Base-by-base conservation (phyloP, 2,888 invertebrate genomes). In the Dasypogon diadema region DNA sequence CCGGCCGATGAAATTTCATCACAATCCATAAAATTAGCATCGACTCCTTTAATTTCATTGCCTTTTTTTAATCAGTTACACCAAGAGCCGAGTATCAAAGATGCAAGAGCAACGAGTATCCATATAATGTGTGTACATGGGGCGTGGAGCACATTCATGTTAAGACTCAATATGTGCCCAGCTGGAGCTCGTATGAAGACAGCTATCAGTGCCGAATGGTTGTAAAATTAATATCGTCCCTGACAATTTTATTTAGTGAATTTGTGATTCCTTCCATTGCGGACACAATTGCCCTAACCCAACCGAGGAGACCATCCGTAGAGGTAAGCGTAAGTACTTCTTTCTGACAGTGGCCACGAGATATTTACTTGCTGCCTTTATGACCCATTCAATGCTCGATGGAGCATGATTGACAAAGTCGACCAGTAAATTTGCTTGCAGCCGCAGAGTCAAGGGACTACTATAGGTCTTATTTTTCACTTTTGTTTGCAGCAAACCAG, bases 401-500 rank as follows among this genome's bases (percentile, higher is more conserved):
- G 65, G 65, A 65, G 46, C 65, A 24, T 65, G 65, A 65, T 65
- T 65, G 65, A 65, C 65, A 65, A 65, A 65, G 24, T 65, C 65
- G 65, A 46, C 65, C 65, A 65, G 65, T 48, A 65, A 65, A 65
- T 65, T 37, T 65, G 24, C 18, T 16, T n/a, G n/a, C 48, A 3
- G 48, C 12, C 46, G 21, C 55, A 12, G n/a, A 42, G 6, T n/a
- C 42, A 1, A 42, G 42, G 42, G 12, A 42, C 42, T 42, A 12
- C 42, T 3, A 12, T 42, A n/a, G n/a, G n/a, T 42, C 8, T 6
- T 12, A 42, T 42, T 42, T 42, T 42, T 37, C 60, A 34, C 18
- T 34, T 24, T 30, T n/a, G 30, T 34, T 42, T 42, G 42, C 12
- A 30, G 48, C 14, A 16, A 12, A 12, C 42, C 63, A 24, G 37